Conservation (phyloP, 2,113 vertebrate species). For the Diphyllodes magnificus region DNA sequence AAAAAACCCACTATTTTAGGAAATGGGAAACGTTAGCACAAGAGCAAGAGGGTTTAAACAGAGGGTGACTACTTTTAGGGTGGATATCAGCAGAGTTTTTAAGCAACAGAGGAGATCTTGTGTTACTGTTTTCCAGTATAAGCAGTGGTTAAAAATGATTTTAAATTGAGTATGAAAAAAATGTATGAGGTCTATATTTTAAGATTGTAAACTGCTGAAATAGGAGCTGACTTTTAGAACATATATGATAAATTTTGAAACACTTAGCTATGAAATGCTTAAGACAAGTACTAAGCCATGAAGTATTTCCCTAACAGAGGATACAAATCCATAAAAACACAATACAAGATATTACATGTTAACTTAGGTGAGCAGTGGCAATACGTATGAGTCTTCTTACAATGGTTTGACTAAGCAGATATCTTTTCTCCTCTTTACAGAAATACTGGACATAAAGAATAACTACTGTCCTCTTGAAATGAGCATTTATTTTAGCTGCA, state of each 20-base stretch:
- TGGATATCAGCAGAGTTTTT: neutral
- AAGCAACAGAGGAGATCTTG: neutral
- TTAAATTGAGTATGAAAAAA: neutral
- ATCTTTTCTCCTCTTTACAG: neutral
- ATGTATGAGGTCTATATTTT: neutral
- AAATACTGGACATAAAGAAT: neutral
- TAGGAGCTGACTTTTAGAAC: neutral
- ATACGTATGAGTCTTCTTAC: neutral
- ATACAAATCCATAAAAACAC: neutral
- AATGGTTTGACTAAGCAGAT: neutral
- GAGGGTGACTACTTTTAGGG: neutral
- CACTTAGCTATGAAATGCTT: neutral
- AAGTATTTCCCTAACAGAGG: neutral
- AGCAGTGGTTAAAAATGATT: neutral
- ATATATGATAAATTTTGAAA: neutral
- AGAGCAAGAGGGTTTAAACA: neutral
- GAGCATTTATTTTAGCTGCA: neutral
- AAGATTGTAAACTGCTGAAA: neutral
- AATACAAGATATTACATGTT: neutral
- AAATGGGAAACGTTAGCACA: neutral
- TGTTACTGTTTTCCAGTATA: neutral
- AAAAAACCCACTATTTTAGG: neutral
- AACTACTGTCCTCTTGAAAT: neutral
- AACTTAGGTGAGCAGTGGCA: neutral
- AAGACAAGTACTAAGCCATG: neutral